Percentiles rank a stretch among this genome's conserved stretches.
These are phyloP conservation scores for Hedya salicella DNA, from an alignment of 2,888 invertebrate species.

Conservation along the genomic window DNA sequence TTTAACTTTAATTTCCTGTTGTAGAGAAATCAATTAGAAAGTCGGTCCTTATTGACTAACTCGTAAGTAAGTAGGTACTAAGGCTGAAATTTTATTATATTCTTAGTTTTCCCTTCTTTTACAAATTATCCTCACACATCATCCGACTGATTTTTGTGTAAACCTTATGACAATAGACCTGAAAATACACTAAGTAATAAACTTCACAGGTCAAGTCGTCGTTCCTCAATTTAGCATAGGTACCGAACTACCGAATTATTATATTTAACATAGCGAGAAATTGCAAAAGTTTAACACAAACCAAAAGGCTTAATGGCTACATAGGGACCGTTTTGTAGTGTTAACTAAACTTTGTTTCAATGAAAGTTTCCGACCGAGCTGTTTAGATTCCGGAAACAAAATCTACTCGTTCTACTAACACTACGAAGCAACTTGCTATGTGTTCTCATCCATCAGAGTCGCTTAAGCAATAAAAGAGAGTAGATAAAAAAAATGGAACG, in stretches of 20 bases:
- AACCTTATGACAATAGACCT: too few relatives aligned
- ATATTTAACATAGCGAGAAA: slow-evolving; percentile 34
- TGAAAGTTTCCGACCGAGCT: slow-evolving; percentile 66
- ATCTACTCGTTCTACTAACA: slow-evolving; percentile 7
- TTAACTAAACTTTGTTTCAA: slow-evolving; percentile 62
- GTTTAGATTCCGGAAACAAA: slow-evolving; percentile 59
- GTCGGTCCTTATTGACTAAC: too few relatives aligned
- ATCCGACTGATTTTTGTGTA: too few relatives aligned
- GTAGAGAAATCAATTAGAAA: too few relatives aligned
- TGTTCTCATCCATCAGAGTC: slow-evolving; percentile 21
- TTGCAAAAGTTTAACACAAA: slow-evolving; percentile 47
- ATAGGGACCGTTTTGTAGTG: slow-evolving; percentile 60
- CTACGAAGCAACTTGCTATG: slow-evolving; percentile 23
- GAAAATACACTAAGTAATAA: background rate
- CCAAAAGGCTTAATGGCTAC: slow-evolving; percentile 58
- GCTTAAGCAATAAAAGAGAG: slow-evolving; percentile 24
- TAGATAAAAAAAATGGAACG: slow-evolving; percentile 27
- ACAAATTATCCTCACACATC: too few relatives aligned
- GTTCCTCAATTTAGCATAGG: slow-evolving; percentile 4
- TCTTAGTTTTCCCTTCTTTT: too few relatives aligned
- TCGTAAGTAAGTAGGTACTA: too few relatives aligned
- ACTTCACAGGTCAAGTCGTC: background rate
- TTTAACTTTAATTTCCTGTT: slow-evolving; percentile 27
- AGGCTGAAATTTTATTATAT: too few relatives aligned
- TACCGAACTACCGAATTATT: slow-evolving; percentile 14